phyloP scores from a whole-genome alignment of 2,113 vertebrate genomes.

The Argyrosomus japonicus region DNA sequence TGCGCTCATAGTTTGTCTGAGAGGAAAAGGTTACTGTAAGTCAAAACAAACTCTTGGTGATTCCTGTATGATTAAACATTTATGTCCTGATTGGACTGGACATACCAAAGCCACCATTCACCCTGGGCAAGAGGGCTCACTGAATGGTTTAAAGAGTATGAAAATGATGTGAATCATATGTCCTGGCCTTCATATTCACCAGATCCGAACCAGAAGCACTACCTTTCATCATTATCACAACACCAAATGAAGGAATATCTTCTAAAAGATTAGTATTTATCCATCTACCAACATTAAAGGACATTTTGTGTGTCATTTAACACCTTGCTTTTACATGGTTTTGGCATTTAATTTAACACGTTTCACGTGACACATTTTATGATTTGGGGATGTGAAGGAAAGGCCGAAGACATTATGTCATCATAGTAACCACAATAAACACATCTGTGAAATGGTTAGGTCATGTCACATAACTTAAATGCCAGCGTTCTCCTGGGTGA shows the following conservation, averaged over 20 bases:
- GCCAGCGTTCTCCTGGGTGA: no score
- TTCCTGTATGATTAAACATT: not conserved
- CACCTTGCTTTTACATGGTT: no score
- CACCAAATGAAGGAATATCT: not conserved
- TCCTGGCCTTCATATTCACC: not conserved
- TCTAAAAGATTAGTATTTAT: not conserved
- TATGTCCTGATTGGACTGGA: not conserved
- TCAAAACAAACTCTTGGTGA: constrained; percentile 12
- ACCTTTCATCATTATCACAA: not conserved
- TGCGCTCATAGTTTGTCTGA: not conserved
- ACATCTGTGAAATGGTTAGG: no score
- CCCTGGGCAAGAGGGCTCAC: not conserved
- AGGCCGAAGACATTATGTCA: no score
- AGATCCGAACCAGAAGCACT: not conserved
- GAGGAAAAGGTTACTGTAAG: constrained; percentile 25
- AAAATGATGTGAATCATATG: not conserved
- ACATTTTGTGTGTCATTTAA: no score
- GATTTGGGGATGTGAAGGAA: no score
- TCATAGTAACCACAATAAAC: no score
- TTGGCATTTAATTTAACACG: no score
- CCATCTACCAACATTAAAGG: not conserved
- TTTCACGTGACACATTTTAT: no score
- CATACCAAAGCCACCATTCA: not conserved
- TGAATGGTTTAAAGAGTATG: not conserved
- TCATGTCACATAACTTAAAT: no score